phyloP scores from a whole-genome alignment of 1,140 invertebrate genomes.

The Ctenoplectra terminalis region DNA sequence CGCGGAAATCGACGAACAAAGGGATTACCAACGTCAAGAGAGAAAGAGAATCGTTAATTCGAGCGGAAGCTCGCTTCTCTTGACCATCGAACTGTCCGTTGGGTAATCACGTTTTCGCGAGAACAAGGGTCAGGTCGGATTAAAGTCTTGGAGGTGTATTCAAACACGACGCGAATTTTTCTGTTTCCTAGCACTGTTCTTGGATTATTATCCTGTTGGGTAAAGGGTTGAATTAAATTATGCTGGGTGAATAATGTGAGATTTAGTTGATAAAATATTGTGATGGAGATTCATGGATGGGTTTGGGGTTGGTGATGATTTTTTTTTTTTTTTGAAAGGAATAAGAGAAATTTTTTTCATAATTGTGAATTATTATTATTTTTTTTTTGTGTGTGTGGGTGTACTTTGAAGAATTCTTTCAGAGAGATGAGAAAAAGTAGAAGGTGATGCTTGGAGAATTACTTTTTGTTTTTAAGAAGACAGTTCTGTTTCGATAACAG shows the following conservation, averaged over 20 bases:
- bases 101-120: conserved; percentile 45
- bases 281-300: no score
- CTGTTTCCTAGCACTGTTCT: not conserved
- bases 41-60: conserved; percentile 40
- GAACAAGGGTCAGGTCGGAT: conserved; percentile 37
- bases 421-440: no score
- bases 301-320: no score
- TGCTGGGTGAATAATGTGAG: not conserved
- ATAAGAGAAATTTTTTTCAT: no score
- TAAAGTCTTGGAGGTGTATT: conserved; percentile 41
- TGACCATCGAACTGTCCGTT: not conserved
- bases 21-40: not conserved
- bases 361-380: no score
- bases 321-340: no score
- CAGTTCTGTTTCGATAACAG: no score
- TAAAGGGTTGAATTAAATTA: not conserved
- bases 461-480: no score
- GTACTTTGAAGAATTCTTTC: no score
- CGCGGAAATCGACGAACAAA: not conserved
- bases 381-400: no score
- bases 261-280: no score
- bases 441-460: no score
- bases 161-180: conserved; percentile 25
- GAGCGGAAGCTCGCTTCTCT: conserved; percentile 18
- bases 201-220: not conserved